Evolutionary conservation across 2,797 vertebrate species (phyloP).

Genomic region (Halcyon smyrnensis): DNA sequence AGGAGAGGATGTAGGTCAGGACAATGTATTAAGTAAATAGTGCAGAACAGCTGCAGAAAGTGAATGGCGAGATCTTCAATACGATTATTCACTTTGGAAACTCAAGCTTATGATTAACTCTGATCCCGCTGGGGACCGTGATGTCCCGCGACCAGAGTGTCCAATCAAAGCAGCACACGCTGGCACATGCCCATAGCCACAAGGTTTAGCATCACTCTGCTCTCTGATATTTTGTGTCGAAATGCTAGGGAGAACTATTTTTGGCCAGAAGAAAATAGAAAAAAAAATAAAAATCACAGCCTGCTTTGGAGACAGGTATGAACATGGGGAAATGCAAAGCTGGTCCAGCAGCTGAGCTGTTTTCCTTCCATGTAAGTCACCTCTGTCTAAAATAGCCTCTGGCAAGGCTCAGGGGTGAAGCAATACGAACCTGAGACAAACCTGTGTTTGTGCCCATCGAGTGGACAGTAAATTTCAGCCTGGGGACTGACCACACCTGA

Average conservation of each 20-base stretch:
- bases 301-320: background rate
- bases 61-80: constrained; percentile 60
- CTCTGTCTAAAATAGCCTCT: background rate
- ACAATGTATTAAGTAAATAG: constrained; percentile 54
- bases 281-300: background rate
- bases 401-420: background rate
- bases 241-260: background rate
- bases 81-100: constrained; percentile 67
- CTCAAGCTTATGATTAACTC: constrained; percentile 51
- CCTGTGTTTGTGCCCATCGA: background rate
- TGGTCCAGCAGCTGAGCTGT: background rate
- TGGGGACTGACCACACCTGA: fast-evolving
- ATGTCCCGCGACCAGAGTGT: background rate
- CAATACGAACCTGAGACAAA: background rate
- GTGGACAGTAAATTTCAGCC: background rate
- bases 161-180: background rate
- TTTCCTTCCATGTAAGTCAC: background rate
- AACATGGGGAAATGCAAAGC: background rate
- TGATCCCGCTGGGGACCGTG: background rate
- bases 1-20: constrained; percentile 64
- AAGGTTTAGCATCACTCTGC: background rate
- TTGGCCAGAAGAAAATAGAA: background rate
- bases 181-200: background rate
- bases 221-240: background rate
- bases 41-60: constrained; percentile 51